Evolutionary conservation across 37 sponge, comb jelly and placozoan genomes (phyloP), one percentile per base, ranked within the genome.

Genomic region (Lycopodina hypogea): DNA sequence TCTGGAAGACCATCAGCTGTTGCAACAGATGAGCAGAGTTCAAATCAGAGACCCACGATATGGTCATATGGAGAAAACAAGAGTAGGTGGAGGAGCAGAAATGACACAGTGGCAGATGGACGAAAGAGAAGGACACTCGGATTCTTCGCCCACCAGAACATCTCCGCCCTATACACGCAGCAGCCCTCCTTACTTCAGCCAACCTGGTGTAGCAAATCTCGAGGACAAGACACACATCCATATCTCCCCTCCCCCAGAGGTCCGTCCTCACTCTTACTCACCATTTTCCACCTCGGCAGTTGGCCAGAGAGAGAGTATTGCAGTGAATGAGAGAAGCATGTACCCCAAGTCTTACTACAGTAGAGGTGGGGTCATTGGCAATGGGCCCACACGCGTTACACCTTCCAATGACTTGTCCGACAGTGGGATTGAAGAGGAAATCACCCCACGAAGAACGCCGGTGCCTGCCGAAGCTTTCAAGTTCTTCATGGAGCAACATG

Each of bases 401-500:
- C 57, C 74, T 0, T 51, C 78, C 6, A 74, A 68, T 39, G 93
- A 88, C 15, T 64, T 80, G 6, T 70, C 78, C 21, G 86, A 88
- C 61, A 88, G 86, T 59, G 93, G 86, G 1, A 84, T 87, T 7
- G 93, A 93, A 57, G 93, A 88, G 74, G 91, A 90, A 36, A 72
- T 42, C 4, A 79, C 81, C 0, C 63, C 80, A 18, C 71, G 69
- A 22, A 74, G 94, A n/a, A 81, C 92, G 1, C 57, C 84, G 0
- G 84, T 88, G 19, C 84, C 94, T 28, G 89, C 94, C 9, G 97
- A 97, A 62, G 97, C 97, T 2, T 93, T 90, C 65, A 97, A 97
- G 80, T 97, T 97, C 76, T 93, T 88, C 74, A 91, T 94, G 75
- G 95, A 97, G 75, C 93, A 94, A 61, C 95, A 94, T 57, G 87